A percentile compares a stretch with the other conserved stretches of the same genome.
Evolutionary conservation across 2,888 invertebrate genomes (phyloP).

Genomic region (Alsophila aescularia): DNA sequence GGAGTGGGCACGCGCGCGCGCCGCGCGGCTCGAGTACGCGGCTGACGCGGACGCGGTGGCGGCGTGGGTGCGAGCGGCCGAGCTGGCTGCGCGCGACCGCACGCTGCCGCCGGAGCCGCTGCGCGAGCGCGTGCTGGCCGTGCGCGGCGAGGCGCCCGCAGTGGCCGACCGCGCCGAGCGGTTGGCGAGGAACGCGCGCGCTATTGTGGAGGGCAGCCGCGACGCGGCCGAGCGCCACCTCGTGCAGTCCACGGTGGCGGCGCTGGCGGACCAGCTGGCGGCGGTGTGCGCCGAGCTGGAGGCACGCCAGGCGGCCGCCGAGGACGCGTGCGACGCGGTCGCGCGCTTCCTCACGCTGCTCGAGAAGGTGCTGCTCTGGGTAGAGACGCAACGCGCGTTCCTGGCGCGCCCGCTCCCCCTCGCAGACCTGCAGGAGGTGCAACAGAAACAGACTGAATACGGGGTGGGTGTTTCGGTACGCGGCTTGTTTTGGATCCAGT

Average conservation of each 20-base stretch:
- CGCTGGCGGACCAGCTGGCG: conserved; percentile 90
- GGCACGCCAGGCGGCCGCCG: conserved; percentile 92
- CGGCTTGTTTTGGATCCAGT: background rate
- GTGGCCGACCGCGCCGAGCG: conserved; percentile 91
- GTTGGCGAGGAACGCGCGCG: conserved; percentile 90
- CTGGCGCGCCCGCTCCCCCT: conserved; percentile 91
- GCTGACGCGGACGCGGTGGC: conserved; percentile 92
- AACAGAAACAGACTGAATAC: conserved; percentile 94
- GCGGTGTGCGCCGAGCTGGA: conserved; percentile 92
- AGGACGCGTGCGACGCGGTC: conserved; percentile 95
- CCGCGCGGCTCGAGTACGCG: conserved; percentile 91
- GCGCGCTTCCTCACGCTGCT: conserved; percentile 93
- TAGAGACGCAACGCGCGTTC: conserved; percentile 91
- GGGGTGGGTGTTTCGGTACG: conserved; percentile 81
- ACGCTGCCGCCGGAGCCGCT: conserved; percentile 90
- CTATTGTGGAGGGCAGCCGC: conserved; percentile 91
- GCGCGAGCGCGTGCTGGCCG: conserved; percentile 90
- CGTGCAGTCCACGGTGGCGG: conserved; percentile 90
- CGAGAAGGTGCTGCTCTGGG: conserved; percentile 93
- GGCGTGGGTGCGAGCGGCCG: conserved; percentile 93
- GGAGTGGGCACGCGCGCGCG: conserved; percentile 94
- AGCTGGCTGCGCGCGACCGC: conserved; percentile 92
- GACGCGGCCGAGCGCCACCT: conserved; percentile 91
- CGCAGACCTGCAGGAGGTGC: conserved; percentile 91
- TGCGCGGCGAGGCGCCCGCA: conserved; percentile 89